Evolutionary conservation across 2,797 vertebrate species (phyloP).

Genomic region (Dryobates pubescens): DNA sequence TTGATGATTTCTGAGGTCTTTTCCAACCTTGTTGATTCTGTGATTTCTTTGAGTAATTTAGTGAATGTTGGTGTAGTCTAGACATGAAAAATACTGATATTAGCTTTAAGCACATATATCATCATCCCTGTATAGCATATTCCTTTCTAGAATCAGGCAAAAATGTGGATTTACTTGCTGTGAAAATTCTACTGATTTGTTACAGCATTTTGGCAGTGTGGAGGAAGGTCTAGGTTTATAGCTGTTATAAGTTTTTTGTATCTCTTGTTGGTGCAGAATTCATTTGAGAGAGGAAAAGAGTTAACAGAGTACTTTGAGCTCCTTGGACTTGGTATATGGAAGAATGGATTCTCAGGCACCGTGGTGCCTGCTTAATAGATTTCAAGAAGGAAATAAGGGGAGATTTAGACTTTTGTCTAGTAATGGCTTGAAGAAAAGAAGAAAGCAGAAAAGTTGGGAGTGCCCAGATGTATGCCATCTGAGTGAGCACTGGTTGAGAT

Average conservation of each 20-base stretch:
- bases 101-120: constrained; percentile 7
- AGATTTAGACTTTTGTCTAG: not conserved
- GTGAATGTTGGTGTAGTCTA: constrained; percentile 40
- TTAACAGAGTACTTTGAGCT: not conserved
- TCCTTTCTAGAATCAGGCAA: not conserved
- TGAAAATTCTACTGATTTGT: not conserved
- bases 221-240: not conserved
- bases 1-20: too few species aligned
- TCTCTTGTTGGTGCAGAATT: not conserved
- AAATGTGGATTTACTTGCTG: not conserved
- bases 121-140: constrained; percentile 9
- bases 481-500: not conserved
- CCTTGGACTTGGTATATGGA: not conserved
- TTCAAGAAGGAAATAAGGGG: not conserved
- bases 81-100: constrained; percentile 35
- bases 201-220: not conserved
- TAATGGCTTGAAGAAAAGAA: not conserved
- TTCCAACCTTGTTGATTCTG: too few species aligned
- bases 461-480: not conserved
- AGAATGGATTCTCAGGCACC: not conserved
- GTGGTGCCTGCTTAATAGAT: not conserved
- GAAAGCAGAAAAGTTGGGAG: not conserved
- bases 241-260: not conserved
- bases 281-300: not conserved
- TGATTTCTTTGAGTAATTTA: constrained; percentile 47